Base-by-base conservation (phyloP, 2,113 vertebrate species). In the Chamaetylas fuelleborni region DNA sequence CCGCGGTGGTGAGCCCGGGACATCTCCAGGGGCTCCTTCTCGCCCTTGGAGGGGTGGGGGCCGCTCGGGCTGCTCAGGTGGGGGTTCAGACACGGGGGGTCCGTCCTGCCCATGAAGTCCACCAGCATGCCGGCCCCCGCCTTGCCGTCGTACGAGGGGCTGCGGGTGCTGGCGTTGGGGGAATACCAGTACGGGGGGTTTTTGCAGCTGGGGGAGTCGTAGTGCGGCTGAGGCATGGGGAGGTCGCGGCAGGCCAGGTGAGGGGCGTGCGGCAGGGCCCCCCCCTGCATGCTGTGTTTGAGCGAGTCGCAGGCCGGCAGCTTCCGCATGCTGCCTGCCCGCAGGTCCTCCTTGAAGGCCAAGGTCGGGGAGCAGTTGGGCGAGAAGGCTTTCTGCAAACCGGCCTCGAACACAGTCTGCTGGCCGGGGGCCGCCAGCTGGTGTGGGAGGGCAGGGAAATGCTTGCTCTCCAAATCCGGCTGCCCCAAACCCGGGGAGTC, bases 141-240 rank as follows among this genome's bases (percentile, higher is more conserved):
- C 92, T 98, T 98, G 96, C 99, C 98, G 22, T 99, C 99, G 26
- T 98, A 98, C 31, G 98, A 98, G 3, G 98, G 98, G 96, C 98
- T 99, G 50, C 98, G 97, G 81, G 98, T 98, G 88, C 98, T 97
- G 72, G 98, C 98, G 19, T 98, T 98, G 83, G 99, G 99, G 45
- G 98, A 99, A 76, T 99, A 99, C 99, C 99, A 99, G 73, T 99
- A 99, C 18, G 99, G 98, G 51, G 99, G 99, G 88, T 98, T 98
- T 98, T 99, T 99, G 98, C 99, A 99, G 81, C 98, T 99, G 94
- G 99, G 99, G 79, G 99, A 99, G 95, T 99, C 99, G 23, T 99
- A 99, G 98, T 99, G 99, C 18, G 98, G 97, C 92, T 99, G 99
- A 47, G 99, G 98, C 95, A 98, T 96, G 7, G 98, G 96, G 94